Percentiles rank a stretch among this genome's conserved stretches.
Evolutionary conservation across 2,113 vertebrate genomes (phyloP).

Genomic region (Stomatorhinus ivindoensis): DNA sequence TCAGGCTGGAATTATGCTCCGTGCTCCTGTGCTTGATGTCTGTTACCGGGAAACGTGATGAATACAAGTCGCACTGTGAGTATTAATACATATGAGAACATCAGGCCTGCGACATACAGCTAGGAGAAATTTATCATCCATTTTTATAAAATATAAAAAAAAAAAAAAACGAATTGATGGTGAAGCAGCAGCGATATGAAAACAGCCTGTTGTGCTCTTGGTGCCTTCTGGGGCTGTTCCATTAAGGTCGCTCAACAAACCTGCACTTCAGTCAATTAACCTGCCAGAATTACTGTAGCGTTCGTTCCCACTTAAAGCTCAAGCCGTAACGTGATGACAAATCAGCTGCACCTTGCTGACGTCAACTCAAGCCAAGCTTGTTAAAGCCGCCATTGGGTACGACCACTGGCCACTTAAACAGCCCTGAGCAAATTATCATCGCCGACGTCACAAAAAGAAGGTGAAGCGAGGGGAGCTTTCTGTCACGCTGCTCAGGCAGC

Average conservation of each 20-base stretch:
- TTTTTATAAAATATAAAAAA: not conserved
- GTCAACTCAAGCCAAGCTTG: no score
- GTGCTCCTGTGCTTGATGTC: constrained; percentile 86
- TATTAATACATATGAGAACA: not conserved
- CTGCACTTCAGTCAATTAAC: not conserved
- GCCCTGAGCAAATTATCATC: no score
- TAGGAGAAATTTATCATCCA: not conserved
- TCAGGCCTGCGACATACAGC: not conserved
- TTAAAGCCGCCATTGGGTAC: no score
- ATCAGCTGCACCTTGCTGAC: not conserved
- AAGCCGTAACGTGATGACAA: not conserved
- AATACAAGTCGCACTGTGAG: no score
- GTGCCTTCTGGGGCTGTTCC: not conserved
- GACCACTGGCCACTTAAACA: no score
- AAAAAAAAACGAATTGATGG: not conserved
- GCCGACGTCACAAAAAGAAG: no score
- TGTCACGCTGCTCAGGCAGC: no score
- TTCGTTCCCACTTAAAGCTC: not conserved
- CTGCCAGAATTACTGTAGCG: not conserved
- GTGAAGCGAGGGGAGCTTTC: no score
- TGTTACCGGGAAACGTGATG: constrained; percentile 32
- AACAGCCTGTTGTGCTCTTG: not conserved
- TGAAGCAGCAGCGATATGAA: not conserved
- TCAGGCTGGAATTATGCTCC: constrained; percentile 84
- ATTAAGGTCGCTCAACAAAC: not conserved